Evolutionary conservation across 2,113 vertebrate genomes (phyloP).

Genomic region (Cariama cristata): DNA sequence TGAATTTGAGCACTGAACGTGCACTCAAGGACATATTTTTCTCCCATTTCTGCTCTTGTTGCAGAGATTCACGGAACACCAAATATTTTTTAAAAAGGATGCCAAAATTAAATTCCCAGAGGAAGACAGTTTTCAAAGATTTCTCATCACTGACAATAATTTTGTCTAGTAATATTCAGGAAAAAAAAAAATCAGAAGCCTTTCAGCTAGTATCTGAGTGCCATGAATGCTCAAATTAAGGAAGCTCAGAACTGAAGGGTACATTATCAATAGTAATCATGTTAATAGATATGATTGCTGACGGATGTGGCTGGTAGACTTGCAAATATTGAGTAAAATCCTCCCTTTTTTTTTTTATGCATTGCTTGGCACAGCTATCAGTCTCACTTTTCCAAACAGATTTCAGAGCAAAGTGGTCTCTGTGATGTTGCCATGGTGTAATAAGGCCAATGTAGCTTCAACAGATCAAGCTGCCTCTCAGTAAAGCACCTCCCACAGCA

Average conservation of each 20-base stretch:
- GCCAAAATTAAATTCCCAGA: not conserved
- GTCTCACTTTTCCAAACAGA: not conserved
- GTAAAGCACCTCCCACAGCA: not conserved
- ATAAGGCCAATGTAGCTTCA: not conserved
- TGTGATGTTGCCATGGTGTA: not conserved
- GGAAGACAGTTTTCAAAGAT: not conserved
- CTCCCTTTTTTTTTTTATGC: not conserved
- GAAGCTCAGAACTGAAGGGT: not conserved
- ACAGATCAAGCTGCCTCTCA: not conserved
- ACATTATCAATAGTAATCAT: not conserved
- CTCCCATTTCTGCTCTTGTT: not conserved
- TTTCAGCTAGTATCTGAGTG: not conserved
- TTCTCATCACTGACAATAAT: not conserved
- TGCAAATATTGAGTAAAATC: not conserved
- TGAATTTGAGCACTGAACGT: not conserved
- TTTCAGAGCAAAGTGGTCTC: not conserved
- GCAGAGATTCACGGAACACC: not conserved
- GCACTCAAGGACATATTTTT: not conserved
- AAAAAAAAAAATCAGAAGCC: not conserved
- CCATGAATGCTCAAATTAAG: constrained; percentile 1
- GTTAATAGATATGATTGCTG: not conserved
- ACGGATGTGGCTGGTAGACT: not conserved
- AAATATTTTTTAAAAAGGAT: not conserved
- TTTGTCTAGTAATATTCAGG: not conserved
- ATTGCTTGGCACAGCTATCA: not conserved